Evolutionary conservation across 2,888 invertebrate genomes (phyloP).

Genomic region (Hirtodrosophila trivittata): DNA sequence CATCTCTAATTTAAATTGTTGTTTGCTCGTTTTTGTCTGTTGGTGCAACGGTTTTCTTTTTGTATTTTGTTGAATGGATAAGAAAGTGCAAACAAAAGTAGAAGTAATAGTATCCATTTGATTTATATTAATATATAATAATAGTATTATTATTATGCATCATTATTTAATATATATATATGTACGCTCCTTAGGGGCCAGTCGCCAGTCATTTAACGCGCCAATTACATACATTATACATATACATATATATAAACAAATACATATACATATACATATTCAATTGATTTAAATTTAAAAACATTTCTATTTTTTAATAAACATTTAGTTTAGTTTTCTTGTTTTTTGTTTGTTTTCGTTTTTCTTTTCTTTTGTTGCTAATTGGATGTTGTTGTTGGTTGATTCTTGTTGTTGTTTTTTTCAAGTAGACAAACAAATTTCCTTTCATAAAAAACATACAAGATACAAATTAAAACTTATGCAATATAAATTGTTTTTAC

Average conservation of each 20-base stretch:
- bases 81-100: conserved; percentile 43
- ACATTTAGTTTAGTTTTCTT: conserved; percentile 39
- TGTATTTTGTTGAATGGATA: conserved; percentile 43
- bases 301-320: conserved; percentile 49
- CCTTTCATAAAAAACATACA: conserved; percentile 55
- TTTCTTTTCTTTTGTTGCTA: conserved; percentile 30
- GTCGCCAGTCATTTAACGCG: conserved; percentile 10
- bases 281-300: conserved; percentile 60
- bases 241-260: conserved; percentile 3
- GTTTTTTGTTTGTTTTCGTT: conserved; percentile 16
- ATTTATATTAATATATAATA: conserved; percentile 20
- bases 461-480: conserved; percentile 66
- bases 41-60: conserved; percentile 50
- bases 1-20: conserved; percentile 66
- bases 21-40: conserved; percentile 51
- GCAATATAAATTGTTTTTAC: conserved; percentile 58
- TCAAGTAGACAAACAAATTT: conserved; percentile 35
- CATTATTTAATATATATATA: conserved; percentile 18
- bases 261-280: conserved; percentile 8
- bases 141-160: conserved; percentile 14
- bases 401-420: conserved; percentile 28
- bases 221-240: conserved; percentile 29
- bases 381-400: conserved; percentile 24
- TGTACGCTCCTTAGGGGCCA: conserved; percentile 13
- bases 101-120: conserved; percentile 37